phyloP scores from a whole-genome alignment of 2,113 vertebrate genomes.

The Pterocles orientalis region DNA sequence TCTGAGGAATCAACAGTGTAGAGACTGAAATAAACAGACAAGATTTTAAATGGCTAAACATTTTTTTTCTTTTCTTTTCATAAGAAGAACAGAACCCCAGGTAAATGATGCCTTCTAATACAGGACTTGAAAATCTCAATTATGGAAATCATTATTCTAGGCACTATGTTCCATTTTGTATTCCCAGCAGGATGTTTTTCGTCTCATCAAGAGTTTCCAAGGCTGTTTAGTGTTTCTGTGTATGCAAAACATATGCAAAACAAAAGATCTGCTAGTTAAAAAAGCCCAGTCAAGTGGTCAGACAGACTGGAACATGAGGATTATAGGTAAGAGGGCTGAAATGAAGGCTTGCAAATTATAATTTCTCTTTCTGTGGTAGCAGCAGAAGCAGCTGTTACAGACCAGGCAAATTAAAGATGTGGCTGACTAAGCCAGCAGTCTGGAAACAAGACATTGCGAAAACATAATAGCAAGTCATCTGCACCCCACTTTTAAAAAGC shows the following conservation, averaged over 20 bases:
- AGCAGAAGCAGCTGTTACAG: slow-evolving; percentile 57
- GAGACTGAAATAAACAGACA: background rate
- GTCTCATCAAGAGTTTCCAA: slow-evolving; percentile 51
- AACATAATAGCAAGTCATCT: background rate
- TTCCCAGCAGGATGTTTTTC: slow-evolving; percentile 68
- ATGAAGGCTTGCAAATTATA: slow-evolving; percentile 71
- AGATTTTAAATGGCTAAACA: background rate
- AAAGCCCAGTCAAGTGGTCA: slow-evolving; percentile 76
- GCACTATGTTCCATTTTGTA: slow-evolving; percentile 46
- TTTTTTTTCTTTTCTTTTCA: background rate
- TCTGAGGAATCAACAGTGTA: background rate
- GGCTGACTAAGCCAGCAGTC: background rate
- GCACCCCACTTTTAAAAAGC: slow-evolving; percentile 27
- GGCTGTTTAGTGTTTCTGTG: slow-evolving; percentile 48
- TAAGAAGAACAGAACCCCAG: background rate
- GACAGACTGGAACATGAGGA: slow-evolving; percentile 80
- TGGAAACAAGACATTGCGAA: slow-evolving; percentile 13
- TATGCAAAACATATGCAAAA: slow-evolving; percentile 58
- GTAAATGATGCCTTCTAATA: slow-evolving; percentile 51
- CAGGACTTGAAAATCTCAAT: slow-evolving; percentile 53
- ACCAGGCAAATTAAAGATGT: slow-evolving; percentile 59
- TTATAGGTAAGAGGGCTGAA: slow-evolving; percentile 79
- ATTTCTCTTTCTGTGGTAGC: slow-evolving; percentile 76
- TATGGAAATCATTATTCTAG: slow-evolving; percentile 27
- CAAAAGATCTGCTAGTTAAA: slow-evolving; percentile 75